These are phyloP conservation scores for Myopa tessellatipennis DNA, from an alignment of 2,888 invertebrate species.

Conservation along the genomic window DNA sequence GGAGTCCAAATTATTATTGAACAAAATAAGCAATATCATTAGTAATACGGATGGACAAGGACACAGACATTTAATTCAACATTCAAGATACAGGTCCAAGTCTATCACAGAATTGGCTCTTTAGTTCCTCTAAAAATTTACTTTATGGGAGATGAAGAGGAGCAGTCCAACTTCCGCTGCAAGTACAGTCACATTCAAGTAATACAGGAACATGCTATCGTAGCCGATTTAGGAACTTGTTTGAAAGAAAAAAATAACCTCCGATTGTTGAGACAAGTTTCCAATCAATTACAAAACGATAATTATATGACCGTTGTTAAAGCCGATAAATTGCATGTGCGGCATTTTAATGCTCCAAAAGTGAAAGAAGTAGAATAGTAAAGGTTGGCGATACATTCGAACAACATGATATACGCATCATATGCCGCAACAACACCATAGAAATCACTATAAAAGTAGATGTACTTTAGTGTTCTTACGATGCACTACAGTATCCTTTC, in stretches of 20 bases:
- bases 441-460: no score
- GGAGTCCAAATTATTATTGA: constrained; percentile 5
- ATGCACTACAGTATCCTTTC: no score
- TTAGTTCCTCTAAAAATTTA: constrained; percentile 11
- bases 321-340: no score
- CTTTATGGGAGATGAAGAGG: constrained; percentile 16
- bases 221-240: background rate
- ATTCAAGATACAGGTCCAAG: constrained; percentile 2
- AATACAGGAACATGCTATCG: constrained; percentile 7
- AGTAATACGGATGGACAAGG: constrained; percentile 12
- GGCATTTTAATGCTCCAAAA: no score
- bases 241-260: constrained; percentile 36
- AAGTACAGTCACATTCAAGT: background rate
- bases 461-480: no score
- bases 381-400: no score
- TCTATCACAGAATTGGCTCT: constrained; percentile 11
- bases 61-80: constrained; percentile 5
- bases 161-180: constrained; percentile 2
- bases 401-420: no score
- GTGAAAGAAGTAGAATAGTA: no score
- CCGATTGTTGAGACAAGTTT: constrained; percentile 42
- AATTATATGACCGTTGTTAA: no score
- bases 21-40: background rate
- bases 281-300: background rate
- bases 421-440: no score